Evolutionary conservation across 2,888 invertebrate species (phyloP).

Genomic region (Pachliopta kotzebuea): DNA sequence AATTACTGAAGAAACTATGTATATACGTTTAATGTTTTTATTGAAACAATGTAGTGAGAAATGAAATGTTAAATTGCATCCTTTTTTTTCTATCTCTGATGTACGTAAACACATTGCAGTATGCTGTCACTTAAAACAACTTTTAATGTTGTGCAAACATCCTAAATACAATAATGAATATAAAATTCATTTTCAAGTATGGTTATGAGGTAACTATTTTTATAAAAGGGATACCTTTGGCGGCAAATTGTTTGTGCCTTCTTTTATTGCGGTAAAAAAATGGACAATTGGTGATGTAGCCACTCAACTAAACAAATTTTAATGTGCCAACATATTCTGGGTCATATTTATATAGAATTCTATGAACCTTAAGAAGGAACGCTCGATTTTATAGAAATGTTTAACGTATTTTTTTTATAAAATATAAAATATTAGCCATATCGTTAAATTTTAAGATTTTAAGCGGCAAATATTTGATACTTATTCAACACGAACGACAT

Average conservation of each 20-base stretch:
- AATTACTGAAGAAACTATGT: too few species aligned
- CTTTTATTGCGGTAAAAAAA: constrained; percentile 38
- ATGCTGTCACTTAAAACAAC: constrained; percentile 29
- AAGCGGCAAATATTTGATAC: constrained; percentile 6
- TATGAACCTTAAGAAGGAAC: neutral
- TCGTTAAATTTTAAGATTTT: neutral
- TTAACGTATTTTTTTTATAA: neutral
- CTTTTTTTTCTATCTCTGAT: constrained; percentile 6
- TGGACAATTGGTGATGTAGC: constrained; percentile 12
- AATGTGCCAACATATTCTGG: neutral
- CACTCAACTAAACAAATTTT: neutral
- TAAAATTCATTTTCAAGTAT: constrained; percentile 30
- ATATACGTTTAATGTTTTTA: too few species aligned
- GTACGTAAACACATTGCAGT: constrained; percentile 5
- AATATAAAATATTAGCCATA: neutral
- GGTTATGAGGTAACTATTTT: constrained; percentile 25
- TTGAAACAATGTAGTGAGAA: neutral
- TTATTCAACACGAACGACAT: neutral
- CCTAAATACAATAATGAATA: constrained; percentile 38
- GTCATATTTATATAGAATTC: neutral
- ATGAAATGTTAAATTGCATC: neutral
- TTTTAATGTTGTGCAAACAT: constrained; percentile 57
- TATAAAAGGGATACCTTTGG: constrained; percentile 33
- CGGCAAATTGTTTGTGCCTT: constrained; percentile 33
- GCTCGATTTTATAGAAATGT: neutral